Base-by-base conservation (phyloP, 2,888 invertebrate species). In the Flexamia atlantica region DNA sequence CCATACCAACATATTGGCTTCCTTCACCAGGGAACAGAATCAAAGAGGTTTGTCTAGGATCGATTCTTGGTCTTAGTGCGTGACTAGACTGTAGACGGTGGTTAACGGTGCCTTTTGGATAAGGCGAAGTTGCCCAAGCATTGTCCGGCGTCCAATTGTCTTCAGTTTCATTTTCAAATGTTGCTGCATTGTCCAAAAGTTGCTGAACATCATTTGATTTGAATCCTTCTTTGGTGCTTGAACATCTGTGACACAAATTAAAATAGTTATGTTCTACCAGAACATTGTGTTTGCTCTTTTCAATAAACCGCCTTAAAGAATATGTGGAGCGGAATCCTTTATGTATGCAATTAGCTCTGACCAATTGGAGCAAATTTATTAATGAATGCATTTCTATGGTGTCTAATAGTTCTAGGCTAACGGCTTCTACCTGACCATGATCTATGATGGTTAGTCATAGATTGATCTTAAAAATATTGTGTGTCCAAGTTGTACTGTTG, bases 21-120 rank as follows among this genome's bases (percentile, higher is more conserved):
- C 98, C 87, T 90, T 98, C 97, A 0, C 98, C 98, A 10, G 98
- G 98, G 90, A 99, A 99, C 84, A 98, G 90, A 72, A 99, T 90
- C 84, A 97, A 92, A 0, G 94, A 93, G 0, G 94, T 92, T 23
- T 94, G 93, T 46, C 90, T 90, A 0, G 97, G 96, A 89, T 95
- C 93, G 17, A 92, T 88, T 64, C 89, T 90, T 83, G 90, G 89
- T 50, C 88, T 85, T 36, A 88, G 84, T 12, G 88, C 86, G 81
- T 88, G 87, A 3, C 83, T 81, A 9, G 86, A 86, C 82, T 88
- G 87, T 17, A 86, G 86, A 68, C 89, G 87, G 7, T 83, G 83
- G 23, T 57, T 32, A 74, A 80, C 89, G 0, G 90, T 89, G 46
- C 90, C 91, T 85, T 91, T 89, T 1, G 92, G 92, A 89, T 95